Conservation (phyloP, 2,113 vertebrate genomes). For the Odocoileus virginianus region DNA sequence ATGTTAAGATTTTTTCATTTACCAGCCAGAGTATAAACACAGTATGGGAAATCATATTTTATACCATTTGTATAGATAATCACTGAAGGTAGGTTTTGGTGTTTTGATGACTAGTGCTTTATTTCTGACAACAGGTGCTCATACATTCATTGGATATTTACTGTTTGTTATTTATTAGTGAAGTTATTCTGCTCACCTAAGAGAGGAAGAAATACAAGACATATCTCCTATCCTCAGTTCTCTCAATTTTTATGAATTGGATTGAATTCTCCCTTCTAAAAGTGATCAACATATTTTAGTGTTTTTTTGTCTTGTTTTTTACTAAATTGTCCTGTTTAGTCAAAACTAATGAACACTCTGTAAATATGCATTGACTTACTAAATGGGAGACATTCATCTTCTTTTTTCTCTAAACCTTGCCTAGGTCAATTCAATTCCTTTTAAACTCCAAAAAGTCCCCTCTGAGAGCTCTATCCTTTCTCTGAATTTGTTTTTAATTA, state of each 20-base stretch:
- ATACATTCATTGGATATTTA: not conserved
- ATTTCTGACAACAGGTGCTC: not conserved
- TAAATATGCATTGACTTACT: not conserved
- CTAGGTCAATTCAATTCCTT: not conserved
- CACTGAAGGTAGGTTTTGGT: not conserved
- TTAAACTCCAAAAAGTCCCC: not conserved
- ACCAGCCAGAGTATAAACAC: not conserved
- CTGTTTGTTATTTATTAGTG: not conserved
- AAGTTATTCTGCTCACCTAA: not conserved
- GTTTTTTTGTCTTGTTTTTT: not conserved
- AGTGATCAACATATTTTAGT: not conserved
- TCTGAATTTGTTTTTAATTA: not conserved
- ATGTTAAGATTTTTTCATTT: conserved; percentile 2
- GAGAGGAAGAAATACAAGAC: not conserved
- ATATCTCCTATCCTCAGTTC: not conserved
- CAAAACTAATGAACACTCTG: not conserved
- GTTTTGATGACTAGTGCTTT: not conserved
- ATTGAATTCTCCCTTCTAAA: not conserved
- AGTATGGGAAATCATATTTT: not conserved
- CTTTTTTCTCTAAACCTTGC: not conserved
- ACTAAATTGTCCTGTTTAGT: not conserved
- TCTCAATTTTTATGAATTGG: not conserved
- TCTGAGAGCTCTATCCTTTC: not conserved
- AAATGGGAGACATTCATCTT: not conserved
- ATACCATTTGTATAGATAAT: not conserved